A percentile compares a stretch with the other conserved stretches of the same genome.
These are phyloP conservation scores for Scleropages formosus DNA, from an alignment of 2,797 vertebrate genomes.

Conservation along the genomic window DNA sequence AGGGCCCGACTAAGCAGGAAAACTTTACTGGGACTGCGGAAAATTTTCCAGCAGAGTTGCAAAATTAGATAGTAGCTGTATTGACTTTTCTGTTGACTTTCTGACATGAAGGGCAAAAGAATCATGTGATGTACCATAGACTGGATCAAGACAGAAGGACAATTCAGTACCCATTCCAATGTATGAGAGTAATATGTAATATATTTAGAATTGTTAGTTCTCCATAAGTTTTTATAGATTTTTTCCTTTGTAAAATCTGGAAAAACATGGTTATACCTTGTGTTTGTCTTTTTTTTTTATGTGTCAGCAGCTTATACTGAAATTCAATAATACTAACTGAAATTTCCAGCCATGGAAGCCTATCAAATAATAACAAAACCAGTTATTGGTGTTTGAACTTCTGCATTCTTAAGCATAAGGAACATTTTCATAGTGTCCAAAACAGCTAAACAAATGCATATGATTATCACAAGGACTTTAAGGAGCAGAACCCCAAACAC, in stretches of 20 bases:
- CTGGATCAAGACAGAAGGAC: constrained; percentile 19
- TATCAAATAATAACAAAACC: no score
- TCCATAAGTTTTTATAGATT: no score
- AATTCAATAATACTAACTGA: no score
- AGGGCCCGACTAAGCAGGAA: constrained; percentile 32
- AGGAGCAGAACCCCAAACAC: constrained; percentile 28
- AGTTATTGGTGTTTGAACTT: no score
- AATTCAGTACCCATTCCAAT: constrained; percentile 28
- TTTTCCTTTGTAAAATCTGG: no score
- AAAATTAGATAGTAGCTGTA: constrained; percentile 47
- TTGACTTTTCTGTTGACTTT: constrained; percentile 51
- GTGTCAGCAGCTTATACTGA: no score
- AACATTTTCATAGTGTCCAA: neutral
- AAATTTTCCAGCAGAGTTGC: constrained; percentile 39
- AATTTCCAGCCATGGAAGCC: no score
- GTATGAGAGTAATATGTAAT: neutral
- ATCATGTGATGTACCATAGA: constrained; percentile 38
- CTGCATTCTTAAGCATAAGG: neutral
- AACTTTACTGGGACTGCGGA: constrained; percentile 39
- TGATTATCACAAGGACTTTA: neutral
- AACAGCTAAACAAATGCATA: constrained; percentile 5
- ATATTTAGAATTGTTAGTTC: no score
- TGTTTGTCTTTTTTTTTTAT: no score
- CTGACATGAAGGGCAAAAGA: constrained; percentile 42
- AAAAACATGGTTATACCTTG: no score